Base-by-base conservation (phyloP, 2,888 invertebrate genomes). In the Vesta saturnalis region DNA sequence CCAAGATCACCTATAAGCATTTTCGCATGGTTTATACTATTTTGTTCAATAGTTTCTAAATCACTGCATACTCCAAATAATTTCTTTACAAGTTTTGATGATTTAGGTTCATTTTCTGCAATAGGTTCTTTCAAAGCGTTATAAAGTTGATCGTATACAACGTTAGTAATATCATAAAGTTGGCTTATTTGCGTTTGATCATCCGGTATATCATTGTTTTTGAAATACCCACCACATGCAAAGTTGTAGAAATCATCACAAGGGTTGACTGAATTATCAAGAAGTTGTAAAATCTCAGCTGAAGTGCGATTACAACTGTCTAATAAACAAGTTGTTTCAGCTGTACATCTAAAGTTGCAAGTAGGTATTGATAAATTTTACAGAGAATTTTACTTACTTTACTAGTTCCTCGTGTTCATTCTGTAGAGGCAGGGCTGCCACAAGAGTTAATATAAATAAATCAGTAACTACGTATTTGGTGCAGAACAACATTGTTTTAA, bases 211-310 rank as follows among this genome's bases (percentile, higher is more conserved):
- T 90, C 58, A 85, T 86, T 77, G 87, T 87, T 21, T 91, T 82
- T 81, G 91, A 93, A 82, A 83, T 93, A 94, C 1, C 88, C 87
- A 1, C 92, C 92, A 76, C 93, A 93, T 0, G 92, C 88, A 79
- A 91, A 92, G 74, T 89, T 85, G 81, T 92, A 93, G 83, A 93
- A 93, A 79, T 93, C 91, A 74, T 92, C 90, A 77, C 93, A 93
- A 0, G 93, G 92, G 71, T 92, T 89, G 10, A 90, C 88, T 73
- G 84, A 92, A 89, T 88, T 92, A 89, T 78, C 89, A 90, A 94
- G 91, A 79, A 90, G 91, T 63, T 86, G 83, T 47, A 92, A 83
- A 14, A 92, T 84, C 69, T 87, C 86, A 0, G 91, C 89, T 0
- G 93, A 92, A 90, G 91, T 89, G 77, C 91, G 89, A 58, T 94